Evolutionary conservation across 2,888 invertebrate species (phyloP), one percentile per base, ranked within the genome.

Genomic region (Polydrusus cervinus): DNA sequence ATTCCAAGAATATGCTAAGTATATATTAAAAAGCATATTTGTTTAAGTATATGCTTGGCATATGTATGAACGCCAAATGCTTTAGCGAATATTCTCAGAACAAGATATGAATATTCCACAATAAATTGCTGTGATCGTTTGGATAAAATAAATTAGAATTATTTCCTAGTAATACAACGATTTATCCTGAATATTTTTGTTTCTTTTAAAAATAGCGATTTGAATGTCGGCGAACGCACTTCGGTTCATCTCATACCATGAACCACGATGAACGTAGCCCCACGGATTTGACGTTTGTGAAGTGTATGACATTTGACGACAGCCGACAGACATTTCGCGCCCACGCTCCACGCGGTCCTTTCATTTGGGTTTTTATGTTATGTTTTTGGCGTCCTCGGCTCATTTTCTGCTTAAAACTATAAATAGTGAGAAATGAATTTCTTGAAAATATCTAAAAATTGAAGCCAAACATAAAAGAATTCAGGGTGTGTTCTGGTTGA

Each of bases 91-190:
- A 47, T 47, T 47, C 47, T 5, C 47, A 47, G 47, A 1, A 47
- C n/a, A 47, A 16, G 47, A 47, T 8, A 47, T 3, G 47, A 47
- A 47, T 47, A 47, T 47, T 47, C 47, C 45, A 45, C 45, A n/a
- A 45, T 45, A n/a, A n/a, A 45, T 45, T 45, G n/a, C 45, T 45
- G 13, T 3, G n/a, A 45, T n/a, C n/a, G n/a, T 45, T 45, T 13
- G 1, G 45, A 7, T 45, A 45, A 47, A 1, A 47, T 47, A 47
- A 9, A 47, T 47, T 47, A 47, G 16, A 14, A 16, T 47, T 47
- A 7, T 45, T 45, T 47, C 0, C 14, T 14, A 8, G 14, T 8
- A 16, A 47, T 47, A 34, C 34, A 6, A 7, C 34, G 34, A 6
- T 10, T 7, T 34, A 34, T 34, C 34, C 6, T 34, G 34, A 34